Conservation (phyloP, 1,140 invertebrate species). For the Zaprionus gabonicus region DNA sequence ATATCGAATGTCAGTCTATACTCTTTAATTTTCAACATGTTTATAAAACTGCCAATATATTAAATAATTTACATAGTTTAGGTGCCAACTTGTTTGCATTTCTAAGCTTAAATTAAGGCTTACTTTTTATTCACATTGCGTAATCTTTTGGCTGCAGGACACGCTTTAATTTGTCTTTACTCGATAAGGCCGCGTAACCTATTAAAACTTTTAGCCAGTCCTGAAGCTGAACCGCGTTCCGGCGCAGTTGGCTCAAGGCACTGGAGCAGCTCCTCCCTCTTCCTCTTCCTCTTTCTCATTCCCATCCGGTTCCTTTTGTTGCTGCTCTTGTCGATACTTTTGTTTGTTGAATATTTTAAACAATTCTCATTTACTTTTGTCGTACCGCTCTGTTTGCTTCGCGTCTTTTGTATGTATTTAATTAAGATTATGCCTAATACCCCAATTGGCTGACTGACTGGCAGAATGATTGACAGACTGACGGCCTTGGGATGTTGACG, state of each 20-base stretch:
- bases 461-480: conserved; percentile 15
- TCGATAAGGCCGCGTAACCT: conserved; percentile 70
- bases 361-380: conserved; percentile 57
- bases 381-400: conserved; percentile 13
- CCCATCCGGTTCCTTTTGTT: conserved; percentile 11
- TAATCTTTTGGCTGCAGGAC: conserved; percentile 60
- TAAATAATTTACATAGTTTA: no score
- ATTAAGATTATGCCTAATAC: conserved; percentile 50
- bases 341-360: conserved; percentile 66
- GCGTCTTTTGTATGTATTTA: conserved; percentile 48
- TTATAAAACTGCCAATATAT: no score
- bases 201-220: conserved; percentile 68
- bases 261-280: not conserved
- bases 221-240: conserved; percentile 42
- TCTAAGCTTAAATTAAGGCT: no score
- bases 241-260: conserved; percentile 6
- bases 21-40: no score
- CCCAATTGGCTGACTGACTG: conserved; percentile 26
- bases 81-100: no score
- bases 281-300: not conserved
- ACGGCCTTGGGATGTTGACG: not conserved
- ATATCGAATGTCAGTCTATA: no score
- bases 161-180: conserved; percentile 65
- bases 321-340: conserved; percentile 10
- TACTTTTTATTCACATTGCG: conserved; percentile 29